Base-by-base conservation (phyloP, 2,113 vertebrate species). In the Proterorhinus semilunaris region DNA sequence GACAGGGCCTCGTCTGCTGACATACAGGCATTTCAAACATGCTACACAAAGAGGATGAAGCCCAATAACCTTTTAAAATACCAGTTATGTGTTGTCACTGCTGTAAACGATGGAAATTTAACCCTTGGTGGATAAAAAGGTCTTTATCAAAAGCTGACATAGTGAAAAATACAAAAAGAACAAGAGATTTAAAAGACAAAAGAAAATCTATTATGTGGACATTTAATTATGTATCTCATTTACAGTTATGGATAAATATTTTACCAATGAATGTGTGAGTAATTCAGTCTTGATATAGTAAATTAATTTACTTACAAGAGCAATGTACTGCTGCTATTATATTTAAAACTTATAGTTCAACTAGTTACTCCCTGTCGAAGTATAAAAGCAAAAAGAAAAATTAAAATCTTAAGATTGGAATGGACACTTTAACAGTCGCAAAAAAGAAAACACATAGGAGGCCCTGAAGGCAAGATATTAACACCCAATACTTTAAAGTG, bases 381-480 rank as follows among this genome's bases (percentile, higher is more conserved):
- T 63, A 63, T 17, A 72, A 46, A 42, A 27, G 53, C 53, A 55
- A 11, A 67, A 46, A 54, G 61, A 62, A 52, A 52, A 10, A 17
- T 36, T 36, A 36, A 36, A 65, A 47, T 80, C 74, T 87, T 77
- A 76, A 21, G 62, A 80, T 85, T 89, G 88, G 90, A 90, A 91
- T 90, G 87, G 76, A 87, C 78, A 79, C 67, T 75, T 88, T 17
- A 80, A 84, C 81, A 83, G 80, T 78, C 84, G 75, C 76, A 87
- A 81, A 88, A 69, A 71, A 80, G 85, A 69, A 66, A 36, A 36
- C 74, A 74, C 68, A 80, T 75, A 42, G 43, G 62, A 83, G 85
- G 84, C 70, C 51, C 62, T 27, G 71, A 12, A 69, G 58, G 68
- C 62, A 42, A 79, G 76, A 83, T 62, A 83, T 76, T 76, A 46